Conservation (phyloP, 1,140 invertebrate genomes). For the Rhopalosiphum maidis region DNA sequence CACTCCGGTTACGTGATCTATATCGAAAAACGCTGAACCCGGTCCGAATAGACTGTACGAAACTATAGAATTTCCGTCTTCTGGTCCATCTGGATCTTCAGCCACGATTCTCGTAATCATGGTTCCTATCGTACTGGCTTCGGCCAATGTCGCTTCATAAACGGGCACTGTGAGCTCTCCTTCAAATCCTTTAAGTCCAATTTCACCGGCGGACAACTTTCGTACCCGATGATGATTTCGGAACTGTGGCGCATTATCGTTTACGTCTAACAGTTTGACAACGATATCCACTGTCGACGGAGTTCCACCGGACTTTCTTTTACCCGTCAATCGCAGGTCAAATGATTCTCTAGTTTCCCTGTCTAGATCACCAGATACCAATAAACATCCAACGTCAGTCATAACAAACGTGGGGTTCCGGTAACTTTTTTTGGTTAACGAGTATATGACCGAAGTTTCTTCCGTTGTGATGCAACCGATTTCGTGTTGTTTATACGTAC, state of each 20-base stretch:
- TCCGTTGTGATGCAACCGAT: constrained; percentile 81
- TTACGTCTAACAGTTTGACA: constrained; percentile 80
- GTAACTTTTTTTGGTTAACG: constrained; percentile 28
- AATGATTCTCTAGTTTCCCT: constrained; percentile 77
- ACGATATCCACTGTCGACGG: constrained; percentile 77
- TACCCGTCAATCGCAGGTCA: constrained; percentile 76
- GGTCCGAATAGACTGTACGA: constrained; percentile 73
- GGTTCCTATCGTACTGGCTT: constrained; percentile 74
- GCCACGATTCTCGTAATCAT: constrained; percentile 77
- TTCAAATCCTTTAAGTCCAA: constrained; percentile 54
- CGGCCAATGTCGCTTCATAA: constrained; percentile 73
- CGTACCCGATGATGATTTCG: constrained; percentile 69
- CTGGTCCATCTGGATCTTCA: constrained; percentile 81
- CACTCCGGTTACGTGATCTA: constrained; percentile 81
- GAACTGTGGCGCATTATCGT: constrained; percentile 74
- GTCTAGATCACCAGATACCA: constrained; percentile 78
- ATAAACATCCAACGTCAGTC: constrained; percentile 76
- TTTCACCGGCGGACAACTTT: constrained; percentile 28
- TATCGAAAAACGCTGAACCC: constrained; percentile 73
- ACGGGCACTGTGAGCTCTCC: constrained; percentile 66
- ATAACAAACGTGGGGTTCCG: constrained; percentile 69
- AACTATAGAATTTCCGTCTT: constrained; percentile 83
- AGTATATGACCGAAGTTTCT: constrained; percentile 3
- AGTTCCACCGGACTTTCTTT: constrained; percentile 72
- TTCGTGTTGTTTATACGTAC: constrained; percentile 72